A percentile compares a stretch with the other conserved stretches of the same genome.
phyloP scores from a whole-genome alignment of 2,888 invertebrate species.

The Drosophila dives region DNA sequence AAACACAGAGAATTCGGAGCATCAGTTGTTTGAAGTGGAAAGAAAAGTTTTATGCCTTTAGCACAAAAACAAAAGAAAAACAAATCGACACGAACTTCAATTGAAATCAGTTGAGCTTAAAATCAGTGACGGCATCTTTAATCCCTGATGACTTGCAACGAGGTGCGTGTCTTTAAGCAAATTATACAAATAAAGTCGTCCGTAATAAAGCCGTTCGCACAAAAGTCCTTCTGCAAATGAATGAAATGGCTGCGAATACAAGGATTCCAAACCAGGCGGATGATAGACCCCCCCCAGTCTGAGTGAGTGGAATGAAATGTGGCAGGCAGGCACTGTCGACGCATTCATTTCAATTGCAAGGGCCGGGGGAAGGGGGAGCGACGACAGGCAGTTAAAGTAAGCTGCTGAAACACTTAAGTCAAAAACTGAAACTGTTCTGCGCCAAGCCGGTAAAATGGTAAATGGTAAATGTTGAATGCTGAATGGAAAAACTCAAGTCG shows the following conservation, averaged over 20 bases:
- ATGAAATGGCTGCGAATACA: slow-evolving; percentile 51
- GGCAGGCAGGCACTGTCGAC: slow-evolving; percentile 38
- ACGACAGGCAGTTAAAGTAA: slow-evolving; percentile 51
- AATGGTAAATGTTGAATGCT: slow-evolving; percentile 9
- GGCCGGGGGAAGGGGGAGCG: slow-evolving; percentile 1
- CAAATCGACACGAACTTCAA: slow-evolving; percentile 57
- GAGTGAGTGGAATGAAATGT: slow-evolving; percentile 40
- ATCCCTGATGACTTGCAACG: slow-evolving; percentile 30
- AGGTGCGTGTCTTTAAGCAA: slow-evolving; percentile 43
- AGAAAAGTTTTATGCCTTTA: slow-evolving; percentile 69
- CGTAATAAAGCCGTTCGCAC: slow-evolving; percentile 43
- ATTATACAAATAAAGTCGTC: slow-evolving; percentile 43
- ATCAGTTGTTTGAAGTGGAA: slow-evolving; percentile 60
- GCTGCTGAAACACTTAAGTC: slow-evolving; percentile 62
- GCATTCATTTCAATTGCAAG: slow-evolving; percentile 55
- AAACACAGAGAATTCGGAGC: slow-evolving; percentile 38
- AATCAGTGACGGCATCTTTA: slow-evolving; percentile 31
- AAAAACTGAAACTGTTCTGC: slow-evolving; percentile 41
- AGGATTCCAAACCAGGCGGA: slow-evolving; percentile 63
- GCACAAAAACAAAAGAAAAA: slow-evolving; percentile 55
- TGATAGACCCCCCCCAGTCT: slow-evolving; percentile 34
- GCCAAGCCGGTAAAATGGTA: slow-evolving; percentile 20
- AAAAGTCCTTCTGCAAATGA: slow-evolving; percentile 50
- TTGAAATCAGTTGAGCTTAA: slow-evolving; percentile 16
- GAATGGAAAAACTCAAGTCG: slow-evolving; percentile 50